Percentiles rank a stretch among this genome's conserved stretches.
phyloP scores from a whole-genome alignment of 2,797 vertebrate species.

The Vultur gryphus region DNA sequence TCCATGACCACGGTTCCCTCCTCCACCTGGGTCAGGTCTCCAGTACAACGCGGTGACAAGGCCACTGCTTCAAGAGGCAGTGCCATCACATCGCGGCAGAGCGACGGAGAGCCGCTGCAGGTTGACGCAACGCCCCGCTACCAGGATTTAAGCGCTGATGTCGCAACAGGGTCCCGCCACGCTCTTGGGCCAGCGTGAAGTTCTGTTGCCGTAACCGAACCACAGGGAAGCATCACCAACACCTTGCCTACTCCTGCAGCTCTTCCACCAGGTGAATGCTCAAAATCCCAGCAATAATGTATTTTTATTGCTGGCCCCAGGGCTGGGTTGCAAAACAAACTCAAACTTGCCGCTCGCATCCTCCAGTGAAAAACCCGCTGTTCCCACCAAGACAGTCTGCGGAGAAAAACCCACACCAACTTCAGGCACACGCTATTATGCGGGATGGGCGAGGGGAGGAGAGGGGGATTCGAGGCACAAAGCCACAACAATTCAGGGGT shows the following conservation, averaged over 20 bases:
- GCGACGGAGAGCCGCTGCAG: rapidly evolving
- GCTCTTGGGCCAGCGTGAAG: neutral
- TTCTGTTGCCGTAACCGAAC: neutral
- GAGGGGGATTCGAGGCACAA: neutral
- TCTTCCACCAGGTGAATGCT: neutral
- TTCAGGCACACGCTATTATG: neutral
- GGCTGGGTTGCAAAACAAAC: neutral
- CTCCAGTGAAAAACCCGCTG: neutral
- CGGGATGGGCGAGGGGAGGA: neutral
- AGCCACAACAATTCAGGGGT: rapidly evolving
- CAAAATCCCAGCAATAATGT: neutral
- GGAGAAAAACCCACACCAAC: neutral
- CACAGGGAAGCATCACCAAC: neutral
- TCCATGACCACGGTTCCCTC: rapidly evolving
- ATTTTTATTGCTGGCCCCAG: neutral
- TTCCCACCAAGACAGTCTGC: neutral
- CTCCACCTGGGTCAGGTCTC: neutral
- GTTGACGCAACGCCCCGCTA: neutral
- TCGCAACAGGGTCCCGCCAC: neutral
- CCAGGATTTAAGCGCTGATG: neutral
- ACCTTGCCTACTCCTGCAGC: neutral
- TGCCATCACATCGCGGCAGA: neutral
- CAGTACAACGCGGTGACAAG: rapidly evolving
- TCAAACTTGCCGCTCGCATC: neutral
- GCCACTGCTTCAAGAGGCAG: neutral